Evolutionary conservation across 2,797 vertebrate genomes (phyloP).

Genomic region (Heliangelus exortis): DNA sequence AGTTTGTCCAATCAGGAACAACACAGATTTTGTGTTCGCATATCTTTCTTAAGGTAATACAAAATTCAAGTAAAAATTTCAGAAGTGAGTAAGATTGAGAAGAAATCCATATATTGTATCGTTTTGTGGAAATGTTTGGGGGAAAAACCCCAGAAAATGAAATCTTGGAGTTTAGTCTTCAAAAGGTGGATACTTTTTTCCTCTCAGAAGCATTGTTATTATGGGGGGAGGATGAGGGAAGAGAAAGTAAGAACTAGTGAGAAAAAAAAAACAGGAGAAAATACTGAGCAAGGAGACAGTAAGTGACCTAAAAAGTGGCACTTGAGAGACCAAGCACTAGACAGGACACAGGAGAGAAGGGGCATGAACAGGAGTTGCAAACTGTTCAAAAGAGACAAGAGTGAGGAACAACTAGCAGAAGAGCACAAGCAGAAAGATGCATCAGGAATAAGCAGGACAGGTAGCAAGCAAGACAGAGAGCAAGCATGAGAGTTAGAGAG

Average conservation of each 20-base stretch:
- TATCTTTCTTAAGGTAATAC: neutral
- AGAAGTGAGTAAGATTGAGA: neutral
- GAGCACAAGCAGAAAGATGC: neutral
- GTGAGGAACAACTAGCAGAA: neutral
- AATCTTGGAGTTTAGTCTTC: neutral
- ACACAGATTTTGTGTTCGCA: neutral
- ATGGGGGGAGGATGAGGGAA: neutral
- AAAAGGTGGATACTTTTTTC: neutral
- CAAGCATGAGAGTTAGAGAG: neutral
- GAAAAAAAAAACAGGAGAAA: neutral
- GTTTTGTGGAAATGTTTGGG: neutral
- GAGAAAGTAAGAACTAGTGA: neutral
- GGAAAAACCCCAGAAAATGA: too few relatives aligned
- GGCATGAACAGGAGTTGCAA: neutral
- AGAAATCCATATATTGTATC: neutral
- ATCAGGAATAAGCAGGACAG: neutral
- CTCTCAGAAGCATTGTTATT: neutral
- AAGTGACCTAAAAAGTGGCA: neutral
- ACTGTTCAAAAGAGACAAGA: neutral
- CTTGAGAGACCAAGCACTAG: neutral
- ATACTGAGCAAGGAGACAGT: neutral
- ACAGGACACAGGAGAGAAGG: neutral
- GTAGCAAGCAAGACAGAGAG: neutral
- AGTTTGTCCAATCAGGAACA: neutral
- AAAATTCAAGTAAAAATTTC: neutral